Base-by-base conservation (phyloP, 2,797 vertebrate species). In the Rhinoraja longicauda region DNA sequence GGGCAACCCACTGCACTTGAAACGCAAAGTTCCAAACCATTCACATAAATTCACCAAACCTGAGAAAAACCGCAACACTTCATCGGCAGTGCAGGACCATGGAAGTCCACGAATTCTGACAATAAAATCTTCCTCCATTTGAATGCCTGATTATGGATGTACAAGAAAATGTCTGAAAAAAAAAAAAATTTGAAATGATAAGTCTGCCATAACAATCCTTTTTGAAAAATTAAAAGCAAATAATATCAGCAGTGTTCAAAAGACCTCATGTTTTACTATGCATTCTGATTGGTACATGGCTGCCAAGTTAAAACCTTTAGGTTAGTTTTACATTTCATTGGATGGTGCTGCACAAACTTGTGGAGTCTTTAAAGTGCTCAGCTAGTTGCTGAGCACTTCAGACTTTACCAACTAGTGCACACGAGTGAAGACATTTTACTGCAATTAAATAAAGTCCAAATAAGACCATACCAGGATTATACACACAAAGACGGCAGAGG, bases 71-170 rank as follows among this genome's bases (percentile, higher is more conserved):
- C 96, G 95, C 93, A 97, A 95, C 75, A 98, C 97, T 94, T 97
- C 97, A 77, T 97, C 96, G 93, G 96, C 96, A 1, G 97, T 97
- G 94, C 97, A 97, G 94, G 97, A 96, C 97, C 97, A 98, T 17
- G 97, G 97, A 84, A 98, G 95, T 93, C 97, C 97, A 94, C 97
- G 96, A 94, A 98, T 97, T 94, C 97, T 95, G 76, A 98, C 97
- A 94, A 97, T 97, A 82, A 96, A 97, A 29, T 97, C 97, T 90
- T 97, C 97, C 0, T 97, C 97, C 90, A 92, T 92, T 75, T 45
- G 24, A 45, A 91, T 53, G 36, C 26, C 12, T 45, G 70, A 53
- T 15, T 32, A 26, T 32, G 13, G 21, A 73, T 7, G 73, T 24
- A 91, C 67, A 72, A 84, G 2, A 29, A 26, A 75, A 75, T 24